A percentile compares a stretch with the other conserved stretches of the same genome.
Conservation (phyloP, 1,140 invertebrate genomes). For the Monomorium pharaonis region DNA sequence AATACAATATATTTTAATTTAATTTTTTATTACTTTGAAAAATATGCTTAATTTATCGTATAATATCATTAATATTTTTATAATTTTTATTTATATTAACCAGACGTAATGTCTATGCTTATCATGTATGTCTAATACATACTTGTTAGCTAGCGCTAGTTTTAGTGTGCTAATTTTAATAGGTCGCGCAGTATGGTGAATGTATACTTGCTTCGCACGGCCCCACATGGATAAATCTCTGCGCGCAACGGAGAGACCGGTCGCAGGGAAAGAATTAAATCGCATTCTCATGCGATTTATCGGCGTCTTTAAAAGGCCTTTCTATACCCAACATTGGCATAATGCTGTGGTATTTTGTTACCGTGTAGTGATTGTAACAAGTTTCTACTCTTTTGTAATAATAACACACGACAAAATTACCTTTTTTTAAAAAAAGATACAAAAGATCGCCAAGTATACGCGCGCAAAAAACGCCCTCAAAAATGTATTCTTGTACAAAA, state of each 20-base stretch:
- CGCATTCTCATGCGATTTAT: constrained; percentile 7
- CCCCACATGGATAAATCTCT: constrained; percentile 50
- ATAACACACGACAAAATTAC: background rate
- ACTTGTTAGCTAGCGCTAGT: constrained; percentile 22
- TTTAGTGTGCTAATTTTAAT: constrained; percentile 60
- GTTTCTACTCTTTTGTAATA: background rate
- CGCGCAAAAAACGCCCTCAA: too few relatives aligned
- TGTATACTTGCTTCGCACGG: constrained; percentile 64
- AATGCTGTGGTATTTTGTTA: background rate
- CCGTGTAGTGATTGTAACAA: background rate
- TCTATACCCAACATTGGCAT: background rate
- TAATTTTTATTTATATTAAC: too few relatives aligned
- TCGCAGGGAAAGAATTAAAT: constrained; percentile 11
- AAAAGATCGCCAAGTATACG: too few relatives aligned
- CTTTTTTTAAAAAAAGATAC: too few relatives aligned
- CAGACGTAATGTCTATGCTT: too few relatives aligned
- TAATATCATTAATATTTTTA: too few relatives aligned
- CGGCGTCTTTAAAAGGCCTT: background rate
- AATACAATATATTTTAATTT: too few relatives aligned
- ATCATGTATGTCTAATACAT: background rate
- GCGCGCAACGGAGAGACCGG: constrained; percentile 18
- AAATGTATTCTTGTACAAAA: too few relatives aligned
- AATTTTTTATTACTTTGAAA: too few relatives aligned
- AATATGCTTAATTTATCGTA: background rate
- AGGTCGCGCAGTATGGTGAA: constrained; percentile 50